phyloP scores from a whole-genome alignment of 2,888 invertebrate species.

The Palloptera scutellata region DNA sequence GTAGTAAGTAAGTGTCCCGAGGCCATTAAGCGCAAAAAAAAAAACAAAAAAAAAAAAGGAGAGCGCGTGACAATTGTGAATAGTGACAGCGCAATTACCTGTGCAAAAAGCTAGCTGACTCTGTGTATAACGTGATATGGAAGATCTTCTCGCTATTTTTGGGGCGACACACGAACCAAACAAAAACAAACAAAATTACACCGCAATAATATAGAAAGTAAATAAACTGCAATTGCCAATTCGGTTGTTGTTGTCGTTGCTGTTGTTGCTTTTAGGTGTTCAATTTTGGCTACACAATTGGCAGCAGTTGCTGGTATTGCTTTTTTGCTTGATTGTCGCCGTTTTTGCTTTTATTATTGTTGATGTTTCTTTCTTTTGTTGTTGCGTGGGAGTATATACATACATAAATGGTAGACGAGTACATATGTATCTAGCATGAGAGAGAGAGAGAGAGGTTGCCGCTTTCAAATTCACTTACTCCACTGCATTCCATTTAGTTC shows the following conservation, averaged over 20 bases:
- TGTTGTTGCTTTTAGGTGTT: neutral
- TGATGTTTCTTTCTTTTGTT: slow-evolving; percentile 1
- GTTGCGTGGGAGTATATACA: slow-evolving; percentile 25
- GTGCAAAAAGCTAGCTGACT: neutral
- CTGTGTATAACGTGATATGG: slow-evolving; percentile 7
- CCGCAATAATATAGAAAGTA: too few species aligned
- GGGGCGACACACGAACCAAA: neutral
- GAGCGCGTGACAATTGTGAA: slow-evolving; percentile 23
- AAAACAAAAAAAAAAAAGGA: too few species aligned
- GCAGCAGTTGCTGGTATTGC: neutral
- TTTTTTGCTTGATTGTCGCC: slow-evolving; percentile 8
- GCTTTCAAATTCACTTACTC: slow-evolving; percentile 29
- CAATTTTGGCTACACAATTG: neutral
- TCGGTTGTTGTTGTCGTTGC: neutral
- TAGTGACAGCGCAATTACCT: slow-evolving; percentile 17
- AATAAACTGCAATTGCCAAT: neutral
- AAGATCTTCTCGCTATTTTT: neutral
- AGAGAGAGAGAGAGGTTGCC: neutral
- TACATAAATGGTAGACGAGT: neutral
- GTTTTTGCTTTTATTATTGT: slow-evolving; percentile 1
- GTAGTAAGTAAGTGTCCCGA: slow-evolving; percentile 1
- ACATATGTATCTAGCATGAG: neutral
- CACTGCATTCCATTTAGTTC: slow-evolving; percentile 19
- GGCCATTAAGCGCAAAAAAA: slow-evolving; percentile 11
- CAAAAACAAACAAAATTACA: neutral